Conservation (phyloP, 2,888 invertebrate species). For the Brachylomia viminalis region DNA sequence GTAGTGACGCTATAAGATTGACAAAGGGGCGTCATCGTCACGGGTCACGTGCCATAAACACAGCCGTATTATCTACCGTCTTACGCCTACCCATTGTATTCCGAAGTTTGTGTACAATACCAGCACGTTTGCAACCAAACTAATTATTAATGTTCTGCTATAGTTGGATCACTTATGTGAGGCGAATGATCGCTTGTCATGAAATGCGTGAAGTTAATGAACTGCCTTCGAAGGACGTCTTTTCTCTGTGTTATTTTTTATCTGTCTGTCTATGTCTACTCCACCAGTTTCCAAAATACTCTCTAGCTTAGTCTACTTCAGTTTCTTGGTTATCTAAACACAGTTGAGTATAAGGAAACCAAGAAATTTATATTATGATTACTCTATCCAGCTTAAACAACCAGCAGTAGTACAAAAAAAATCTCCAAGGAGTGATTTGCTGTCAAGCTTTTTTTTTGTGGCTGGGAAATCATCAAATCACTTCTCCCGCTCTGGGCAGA, state of each 20-base stretch:
- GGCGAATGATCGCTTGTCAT: constrained; percentile 40
- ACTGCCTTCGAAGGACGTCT: constrained; percentile 18
- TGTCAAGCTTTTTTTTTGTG: no score
- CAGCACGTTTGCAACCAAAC: constrained; percentile 28
- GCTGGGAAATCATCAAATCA: no score
- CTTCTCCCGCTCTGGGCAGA: no score
- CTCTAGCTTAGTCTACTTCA: neutral
- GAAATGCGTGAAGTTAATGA: constrained; percentile 58
- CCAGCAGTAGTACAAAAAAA: no score
- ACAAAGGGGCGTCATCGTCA: constrained; percentile 66
- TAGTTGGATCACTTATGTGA: constrained; percentile 19
- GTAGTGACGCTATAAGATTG: constrained; percentile 28
- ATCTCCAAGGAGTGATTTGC: neutral
- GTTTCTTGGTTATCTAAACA: neutral
- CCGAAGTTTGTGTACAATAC: constrained; percentile 37
- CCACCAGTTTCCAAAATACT: neutral
- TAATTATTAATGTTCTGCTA: constrained; percentile 25
- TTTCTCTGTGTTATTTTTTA: constrained; percentile 8
- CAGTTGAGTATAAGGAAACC: neutral
- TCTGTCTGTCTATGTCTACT: neutral
- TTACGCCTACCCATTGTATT: constrained; percentile 50
- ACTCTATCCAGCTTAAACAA: neutral
- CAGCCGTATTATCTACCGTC: constrained; percentile 25
- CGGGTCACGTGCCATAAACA: constrained; percentile 70
- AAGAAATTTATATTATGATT: neutral